Base-by-base conservation (phyloP, 2,888 invertebrate species). In the Cephus spinipes region DNA sequence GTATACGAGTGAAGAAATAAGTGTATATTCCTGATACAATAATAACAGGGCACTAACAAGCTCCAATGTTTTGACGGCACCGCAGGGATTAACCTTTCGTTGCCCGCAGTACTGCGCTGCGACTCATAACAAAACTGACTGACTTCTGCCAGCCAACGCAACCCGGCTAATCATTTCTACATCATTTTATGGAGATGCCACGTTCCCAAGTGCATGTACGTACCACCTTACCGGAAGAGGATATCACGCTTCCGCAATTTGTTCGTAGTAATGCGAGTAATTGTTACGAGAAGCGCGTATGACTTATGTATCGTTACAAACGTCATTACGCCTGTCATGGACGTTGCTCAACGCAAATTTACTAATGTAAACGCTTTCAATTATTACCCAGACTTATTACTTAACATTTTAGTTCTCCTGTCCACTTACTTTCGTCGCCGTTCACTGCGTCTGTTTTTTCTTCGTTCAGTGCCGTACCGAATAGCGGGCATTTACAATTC, bases 31-130 rank as follows among this genome's bases (percentile, higher is more conserved):
- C 33, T 23, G 33, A 1, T 71, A 23, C 82, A 77, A 80, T 81
- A 84, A 82, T 81, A 84, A 82, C 80, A 82, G 77, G 79, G 86
- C 86, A 87, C 86, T 87, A 87, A 85, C 87, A 83, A 83, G 83
- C 80, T 76, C 75, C 76, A 77, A 77, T 74, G 79, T 80, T 77
- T 80, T 83, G 83, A 84, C 78, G 82, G 82, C 85, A 84, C 85
- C 82, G 80, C 83, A 76, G 87, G 87, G 84, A 83, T 84, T 85
- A 86, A 81, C 81, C 32, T 82, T 85, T 84, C 55, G 55, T 23
- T 55, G 15, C 23, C 6, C 55, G 55, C 6, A 55, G 15, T 55
- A 55, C 55, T 23, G 55, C 55, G 55, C 9, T 55, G 23, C 55
- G 23, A 55, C 23, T 9, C 15, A 55, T 9, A 55, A 55, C 55